A percentile compares a stretch with the other conserved stretches of the same genome.
phyloP scores from a whole-genome alignment of 2,888 invertebrate species.

The Luffia ferchaultella region DNA sequence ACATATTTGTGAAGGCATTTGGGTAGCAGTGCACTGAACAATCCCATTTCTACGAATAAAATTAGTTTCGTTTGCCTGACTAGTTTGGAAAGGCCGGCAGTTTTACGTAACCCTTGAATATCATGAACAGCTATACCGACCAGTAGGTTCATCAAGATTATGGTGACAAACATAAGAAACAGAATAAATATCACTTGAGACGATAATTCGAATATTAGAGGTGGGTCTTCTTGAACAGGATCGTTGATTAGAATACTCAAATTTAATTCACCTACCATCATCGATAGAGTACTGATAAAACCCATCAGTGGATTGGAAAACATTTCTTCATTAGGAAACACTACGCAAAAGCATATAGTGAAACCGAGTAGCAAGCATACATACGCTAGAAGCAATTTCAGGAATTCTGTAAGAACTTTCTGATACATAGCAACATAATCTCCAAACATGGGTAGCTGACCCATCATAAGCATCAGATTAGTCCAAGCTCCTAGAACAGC shows the following conservation, averaged over 20 bases:
- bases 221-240: slow-evolving; percentile 73
- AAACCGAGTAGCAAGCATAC: slow-evolving; percentile 85
- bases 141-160: slow-evolving; percentile 84
- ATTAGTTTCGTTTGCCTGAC: slow-evolving; percentile 86
- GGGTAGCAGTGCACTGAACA: slow-evolving; percentile 81
- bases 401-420: slow-evolving; percentile 83
- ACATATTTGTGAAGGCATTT: slow-evolving; percentile 76
- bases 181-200: slow-evolving; percentile 83
- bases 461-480: slow-evolving; percentile 88
- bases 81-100: slow-evolving; percentile 82
- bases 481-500: slow-evolving; percentile 88
- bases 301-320: slow-evolving; percentile 86
- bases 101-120: slow-evolving; percentile 85
- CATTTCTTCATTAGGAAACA: slow-evolving; percentile 83
- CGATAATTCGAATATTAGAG: slow-evolving; percentile 76
- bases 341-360: slow-evolving; percentile 86
- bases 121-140: slow-evolving; percentile 90
- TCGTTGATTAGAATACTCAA: slow-evolving; percentile 78
- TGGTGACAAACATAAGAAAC: slow-evolving; percentile 84
- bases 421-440: slow-evolving; percentile 93
- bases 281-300: slow-evolving; percentile 82
- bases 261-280: slow-evolving; percentile 89
- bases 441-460: slow-evolving; percentile 87
- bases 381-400: slow-evolving; percentile 82
- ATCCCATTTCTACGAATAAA: slow-evolving; percentile 81